Evolutionary conservation across 2,888 invertebrate genomes (phyloP), one percentile per base, ranked within the genome.

Genomic region (Acrobasis suavella): DNA sequence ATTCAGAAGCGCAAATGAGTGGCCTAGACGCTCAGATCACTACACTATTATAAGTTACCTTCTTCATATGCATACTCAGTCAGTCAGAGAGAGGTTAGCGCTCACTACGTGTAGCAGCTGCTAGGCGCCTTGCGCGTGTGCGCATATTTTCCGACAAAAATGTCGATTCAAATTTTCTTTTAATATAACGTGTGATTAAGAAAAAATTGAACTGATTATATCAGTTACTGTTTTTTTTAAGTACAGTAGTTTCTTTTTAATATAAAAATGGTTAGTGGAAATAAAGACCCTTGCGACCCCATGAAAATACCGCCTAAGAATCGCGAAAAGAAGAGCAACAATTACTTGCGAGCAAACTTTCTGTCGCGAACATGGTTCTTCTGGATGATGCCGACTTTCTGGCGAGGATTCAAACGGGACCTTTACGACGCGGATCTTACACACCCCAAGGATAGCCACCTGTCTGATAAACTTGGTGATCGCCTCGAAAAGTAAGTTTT

Each of bases 391-490:
- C 93, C 93, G 39, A 92, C 92, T 1, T 93, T 93, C 77, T 91
- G 93, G 85, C 92, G 94, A 69, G 95, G 95, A n/a, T 91, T 89
- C 75, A 93, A 92, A 77, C 88, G 93, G 72, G 94, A 94, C 71
- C 89, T 97, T 42, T 94, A 94, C 76, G 92, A 95, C 64, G 85
- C 94, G 51, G 96, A 97, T 85, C 91, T 97, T 67, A 95, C 95
- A 42, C 92, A 94, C 75, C 95, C 96, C 16, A 92, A 96, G 67
- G 93, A 94, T 51, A 94, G 92, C 74, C 96, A 96, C 76, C 89
- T 90, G 66, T 95, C 95, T 0, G 91, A 93, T 68, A 84, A 87
- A 72, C 90, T 96, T 49, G 95, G 95, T n/a, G 93, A 94, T 69
- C 93, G 92, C 67, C 87, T 95, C 7, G 93, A 95, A 77, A 91